These are phyloP conservation scores for Rostratula benghalensis DNA, from an alignment of 2,113 vertebrate species.

Conservation along the genomic window DNA sequence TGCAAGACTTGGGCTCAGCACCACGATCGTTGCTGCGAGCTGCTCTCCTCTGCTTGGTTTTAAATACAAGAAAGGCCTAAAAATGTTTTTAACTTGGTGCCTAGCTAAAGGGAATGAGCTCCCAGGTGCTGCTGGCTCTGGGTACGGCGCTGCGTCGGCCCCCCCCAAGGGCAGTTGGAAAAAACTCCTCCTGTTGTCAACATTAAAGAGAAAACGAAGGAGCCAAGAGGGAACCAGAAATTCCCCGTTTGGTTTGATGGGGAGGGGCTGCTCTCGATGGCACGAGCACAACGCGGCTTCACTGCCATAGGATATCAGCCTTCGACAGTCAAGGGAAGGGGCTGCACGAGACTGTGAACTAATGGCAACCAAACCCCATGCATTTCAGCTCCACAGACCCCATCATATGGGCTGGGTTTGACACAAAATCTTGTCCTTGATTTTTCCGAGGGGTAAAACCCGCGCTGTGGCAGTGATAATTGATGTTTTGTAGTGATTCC, in stretches of 20 bases:
- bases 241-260: fast-evolving
- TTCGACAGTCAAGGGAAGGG: background rate
- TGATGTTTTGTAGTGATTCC: conserved; percentile 2
- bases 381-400: background rate
- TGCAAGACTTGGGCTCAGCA: background rate
- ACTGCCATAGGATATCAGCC: too few relatives aligned
- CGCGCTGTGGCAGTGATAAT: fast-evolving
- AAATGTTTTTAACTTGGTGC: background rate
- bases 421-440: background rate
- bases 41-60: background rate
- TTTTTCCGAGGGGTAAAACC: background rate
- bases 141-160: fast-evolving
- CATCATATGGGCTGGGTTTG: fast-evolving
- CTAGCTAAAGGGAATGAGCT: background rate
- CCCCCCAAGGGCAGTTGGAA: background rate
- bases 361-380: background rate
- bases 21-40: fast-evolving
- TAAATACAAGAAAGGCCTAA: background rate
- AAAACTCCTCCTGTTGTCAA: background rate
- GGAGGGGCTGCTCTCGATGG: background rate
- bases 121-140: fast-evolving
- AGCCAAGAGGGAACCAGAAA: fast-evolving
- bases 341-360: background rate
- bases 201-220: fast-evolving
- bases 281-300: fast-evolving